phyloP scores from a whole-genome alignment of 2,888 invertebrate genomes.

The Erebia epiphron region DNA sequence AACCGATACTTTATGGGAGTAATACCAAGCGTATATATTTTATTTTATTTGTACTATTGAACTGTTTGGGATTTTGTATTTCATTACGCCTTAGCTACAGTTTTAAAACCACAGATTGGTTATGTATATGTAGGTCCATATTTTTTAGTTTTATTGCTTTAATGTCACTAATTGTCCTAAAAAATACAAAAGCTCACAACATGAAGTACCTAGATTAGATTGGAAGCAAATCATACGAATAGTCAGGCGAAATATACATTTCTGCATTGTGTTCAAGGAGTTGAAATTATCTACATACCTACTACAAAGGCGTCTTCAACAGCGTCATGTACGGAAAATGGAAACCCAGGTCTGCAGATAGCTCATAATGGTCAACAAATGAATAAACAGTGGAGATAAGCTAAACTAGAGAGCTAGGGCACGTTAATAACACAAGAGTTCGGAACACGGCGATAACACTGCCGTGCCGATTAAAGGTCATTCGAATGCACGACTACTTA shows the following conservation, averaged over 20 bases:
- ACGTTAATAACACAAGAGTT: conserved; percentile 51
- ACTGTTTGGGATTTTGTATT: neutral
- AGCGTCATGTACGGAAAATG: no score
- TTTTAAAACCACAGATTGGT: neutral
- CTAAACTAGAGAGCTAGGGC: neutral
- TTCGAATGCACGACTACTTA: conserved; percentile 39
- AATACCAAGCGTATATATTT: neutral
- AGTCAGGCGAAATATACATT: no score
- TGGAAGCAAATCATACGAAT: no score
- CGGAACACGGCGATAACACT: conserved; percentile 50
- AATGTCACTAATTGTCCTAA: no score
- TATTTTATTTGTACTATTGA: neutral
- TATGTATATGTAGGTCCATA: no score
- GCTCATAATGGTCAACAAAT: neutral
- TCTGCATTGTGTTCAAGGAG: no score
- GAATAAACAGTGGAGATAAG: conserved; percentile 6
- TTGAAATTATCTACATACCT: no score
- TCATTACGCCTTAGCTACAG: neutral
- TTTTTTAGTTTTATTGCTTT: neutral
- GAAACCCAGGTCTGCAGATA: no score
- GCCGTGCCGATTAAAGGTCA: conserved; percentile 52
- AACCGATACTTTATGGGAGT: neutral
- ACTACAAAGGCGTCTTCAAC: no score
- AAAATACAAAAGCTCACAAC: no score
- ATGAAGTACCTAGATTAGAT: no score